Evolutionary conservation across 2,888 invertebrate genomes (phyloP).

Genomic region (Cephus pulcher): DNA sequence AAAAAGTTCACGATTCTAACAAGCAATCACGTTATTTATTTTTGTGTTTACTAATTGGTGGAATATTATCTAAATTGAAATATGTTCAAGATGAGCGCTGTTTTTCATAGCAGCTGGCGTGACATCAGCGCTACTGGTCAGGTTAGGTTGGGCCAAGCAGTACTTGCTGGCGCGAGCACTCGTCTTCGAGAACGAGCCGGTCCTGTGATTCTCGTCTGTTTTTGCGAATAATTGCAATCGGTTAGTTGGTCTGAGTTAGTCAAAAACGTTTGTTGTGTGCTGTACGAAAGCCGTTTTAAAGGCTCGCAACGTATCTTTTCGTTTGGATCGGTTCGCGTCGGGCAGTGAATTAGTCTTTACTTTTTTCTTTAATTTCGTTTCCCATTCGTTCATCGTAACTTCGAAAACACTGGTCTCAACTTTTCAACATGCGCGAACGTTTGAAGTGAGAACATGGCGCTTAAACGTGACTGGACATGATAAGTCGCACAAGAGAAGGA

Average conservation of each 20-base stretch:
- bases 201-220: slow-evolving; percentile 38
- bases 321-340: background rate
- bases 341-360: background rate
- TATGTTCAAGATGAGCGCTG: background rate
- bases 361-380: background rate
- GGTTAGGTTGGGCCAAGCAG: background rate
- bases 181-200: background rate
- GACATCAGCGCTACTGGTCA: background rate
- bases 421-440: slow-evolving; percentile 51
- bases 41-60: background rate
- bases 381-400: background rate
- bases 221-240: slow-evolving; percentile 36
- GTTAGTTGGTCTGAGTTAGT: background rate
- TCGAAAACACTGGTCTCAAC: background rate
- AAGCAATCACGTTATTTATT: background rate
- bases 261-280: background rate
- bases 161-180: background rate
- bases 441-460: slow-evolving; percentile 60
- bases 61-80: background rate
- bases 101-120: background rate
- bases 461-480: slow-evolving; percentile 56
- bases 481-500: slow-evolving; percentile 33
- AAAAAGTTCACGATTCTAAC: background rate
- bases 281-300: background rate
- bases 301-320: background rate